Evolutionary conservation across 2,797 vertebrate genomes (phyloP).

Genomic region (Schizopygopsis pylzovi): DNA sequence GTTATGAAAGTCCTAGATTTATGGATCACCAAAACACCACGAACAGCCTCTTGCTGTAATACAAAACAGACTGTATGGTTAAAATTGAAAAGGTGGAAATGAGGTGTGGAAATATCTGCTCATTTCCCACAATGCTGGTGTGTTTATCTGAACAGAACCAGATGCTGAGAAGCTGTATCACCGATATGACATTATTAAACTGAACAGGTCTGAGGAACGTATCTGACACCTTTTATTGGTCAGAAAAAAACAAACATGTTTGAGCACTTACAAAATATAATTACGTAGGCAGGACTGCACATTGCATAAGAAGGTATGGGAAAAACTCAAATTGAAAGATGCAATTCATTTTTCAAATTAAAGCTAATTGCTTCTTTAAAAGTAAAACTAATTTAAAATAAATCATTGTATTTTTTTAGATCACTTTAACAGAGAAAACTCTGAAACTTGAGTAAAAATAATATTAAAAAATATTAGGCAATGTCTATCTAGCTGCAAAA

Average conservation of each 20-base stretch:
- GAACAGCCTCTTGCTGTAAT: not conserved
- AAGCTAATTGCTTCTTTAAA: not conserved
- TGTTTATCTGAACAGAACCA: conserved; percentile 22
- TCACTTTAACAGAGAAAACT: not conserved
- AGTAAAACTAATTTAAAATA: not conserved
- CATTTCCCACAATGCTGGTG: conserved; percentile 14
- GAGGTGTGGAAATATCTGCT: conserved; percentile 38
- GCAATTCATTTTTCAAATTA: not conserved
- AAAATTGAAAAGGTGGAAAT: conserved; percentile 27
- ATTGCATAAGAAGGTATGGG: not conserved
- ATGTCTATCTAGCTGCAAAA: not conserved
- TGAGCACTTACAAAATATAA: not conserved
- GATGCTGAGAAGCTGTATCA: not conserved
- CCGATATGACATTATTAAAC: conserved; percentile 3
- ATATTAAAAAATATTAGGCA: not conserved
- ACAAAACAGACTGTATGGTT: not conserved
- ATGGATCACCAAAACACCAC: conserved; percentile 2
- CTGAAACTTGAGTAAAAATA: not conserved
- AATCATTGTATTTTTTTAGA: not conserved
- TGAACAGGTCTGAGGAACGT: not conserved
- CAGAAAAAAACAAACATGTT: not conserved
- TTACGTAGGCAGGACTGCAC: not conserved
- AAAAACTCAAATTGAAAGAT: not conserved
- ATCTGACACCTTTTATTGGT: not conserved
- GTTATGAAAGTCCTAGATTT: conserved; percentile 35